Evolutionary conservation across 1,140 invertebrate species (phyloP), one percentile per base, ranked within the genome.

Genomic region (Bombus haemorrhoidalis): DNA sequence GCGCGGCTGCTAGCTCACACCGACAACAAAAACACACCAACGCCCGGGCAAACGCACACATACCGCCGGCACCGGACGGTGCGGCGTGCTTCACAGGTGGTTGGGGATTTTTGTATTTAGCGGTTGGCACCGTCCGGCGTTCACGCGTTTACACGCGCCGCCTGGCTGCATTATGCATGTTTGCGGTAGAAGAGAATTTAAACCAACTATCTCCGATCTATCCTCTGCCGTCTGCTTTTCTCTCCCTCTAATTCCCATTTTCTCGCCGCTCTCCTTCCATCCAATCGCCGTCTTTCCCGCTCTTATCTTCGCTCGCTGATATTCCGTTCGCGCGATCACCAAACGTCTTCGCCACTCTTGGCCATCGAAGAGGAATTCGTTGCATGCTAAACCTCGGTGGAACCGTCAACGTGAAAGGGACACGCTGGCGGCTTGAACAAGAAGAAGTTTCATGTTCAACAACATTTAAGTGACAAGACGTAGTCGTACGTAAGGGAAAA

Each of bases 61-160:
- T 75, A 73, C 39, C 72, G 57, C 34, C 69, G 59, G 64, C 72
- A 80, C 78, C 83, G 90, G 89, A 64, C 82, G 89, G 88, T 88
- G 92, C 90, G 90, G 83, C 74, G 68, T 69, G 83, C 85, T 90
- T 92, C 92, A 95, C 95, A 95, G 94, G 94, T 95, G 94, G 94
- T 95, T 95, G 94, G 92, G 92, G 89, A 94, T 95, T 95, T 95
- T 95, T 95, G 94, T 95, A 95, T 95, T 95, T 95, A 94, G 93
- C 92, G 94, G 93, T 95, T 94, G 92, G 92, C 92, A 93, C 90
- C 90, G 90, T 89, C 85, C 91, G 91, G 92, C 92, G 93, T 93
- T 95, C 93, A 94, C 93, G 93, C 93, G 93, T 95, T 95, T 94
- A 94, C 94, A 94, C 93, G 92, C 92, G 92, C 86, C 91, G 91